Evolutionary conservation across 2,888 invertebrate genomes (phyloP).

Genomic region (Troides aeacus): DNA sequence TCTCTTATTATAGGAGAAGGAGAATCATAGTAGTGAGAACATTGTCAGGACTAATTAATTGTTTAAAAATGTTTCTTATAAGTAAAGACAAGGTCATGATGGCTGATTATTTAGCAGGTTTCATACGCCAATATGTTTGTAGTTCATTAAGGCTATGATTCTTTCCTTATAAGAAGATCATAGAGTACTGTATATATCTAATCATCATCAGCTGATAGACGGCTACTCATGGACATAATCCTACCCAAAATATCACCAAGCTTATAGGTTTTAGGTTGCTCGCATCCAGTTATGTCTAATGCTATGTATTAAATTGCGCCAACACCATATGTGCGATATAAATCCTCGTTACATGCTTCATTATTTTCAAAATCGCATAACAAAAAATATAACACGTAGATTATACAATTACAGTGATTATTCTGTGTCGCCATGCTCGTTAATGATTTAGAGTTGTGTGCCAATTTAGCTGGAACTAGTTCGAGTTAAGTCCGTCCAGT

Average conservation of each 20-base stretch:
- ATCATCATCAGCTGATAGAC: too few relatives aligned
- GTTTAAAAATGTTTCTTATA: too few relatives aligned
- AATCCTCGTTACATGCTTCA: neutral
- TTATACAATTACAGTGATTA: conserved; percentile 27
- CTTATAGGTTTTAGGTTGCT: neutral
- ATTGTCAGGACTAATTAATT: too few relatives aligned
- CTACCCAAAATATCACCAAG: too few relatives aligned
- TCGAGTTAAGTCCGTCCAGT: conserved; percentile 7
- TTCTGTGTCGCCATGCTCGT: conserved; percentile 25
- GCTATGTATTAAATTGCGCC: conserved; percentile 1
- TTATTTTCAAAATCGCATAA: conserved; percentile 19
- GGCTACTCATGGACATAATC: too few relatives aligned
- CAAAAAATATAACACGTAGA: conserved; percentile 9
- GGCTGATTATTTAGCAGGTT: too few relatives aligned
- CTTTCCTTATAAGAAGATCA: too few relatives aligned
- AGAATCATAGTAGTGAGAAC: too few relatives aligned
- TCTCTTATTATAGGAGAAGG: too few relatives aligned
- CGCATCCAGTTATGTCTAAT: neutral
- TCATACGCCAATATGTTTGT: too few relatives aligned
- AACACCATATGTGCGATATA: neutral
- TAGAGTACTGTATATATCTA: neutral
- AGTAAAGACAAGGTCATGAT: too few relatives aligned
- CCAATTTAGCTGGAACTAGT: conserved; percentile 27
- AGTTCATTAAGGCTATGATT: too few relatives aligned
- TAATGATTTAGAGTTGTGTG: conserved; percentile 20